Percentiles rank a stretch among this genome's conserved stretches.
These are phyloP conservation scores for Nebria ingens DNA, from an alignment of 1,140 invertebrate species.

Conservation along the genomic window DNA sequence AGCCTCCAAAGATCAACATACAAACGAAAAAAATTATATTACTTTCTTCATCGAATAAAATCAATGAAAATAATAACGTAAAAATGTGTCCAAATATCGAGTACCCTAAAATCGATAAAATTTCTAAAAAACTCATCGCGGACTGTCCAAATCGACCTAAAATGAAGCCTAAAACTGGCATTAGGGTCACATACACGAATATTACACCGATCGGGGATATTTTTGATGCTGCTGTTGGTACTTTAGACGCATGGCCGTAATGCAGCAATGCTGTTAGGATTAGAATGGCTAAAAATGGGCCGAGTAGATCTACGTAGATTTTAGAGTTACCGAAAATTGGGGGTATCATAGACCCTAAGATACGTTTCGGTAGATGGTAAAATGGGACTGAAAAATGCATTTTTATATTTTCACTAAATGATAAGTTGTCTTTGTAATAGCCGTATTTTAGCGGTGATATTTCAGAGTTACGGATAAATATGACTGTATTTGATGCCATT, in stretches of 20 bases:
- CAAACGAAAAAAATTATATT: conserved; percentile 35
- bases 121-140: conserved; percentile 30
- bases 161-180: conserved; percentile 30
- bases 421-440: neutral
- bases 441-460: conserved; percentile 13
- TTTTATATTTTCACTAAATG: conserved; percentile 15
- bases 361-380: conserved; percentile 29
- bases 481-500: conserved; percentile 23
- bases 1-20: conserved; percentile 35
- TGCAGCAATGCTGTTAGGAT: conserved; percentile 28
- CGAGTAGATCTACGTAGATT: conserved; percentile 36
- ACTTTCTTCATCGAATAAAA: conserved; percentile 33
- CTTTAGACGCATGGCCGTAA: conserved; percentile 33
- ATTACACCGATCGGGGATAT: conserved; percentile 28
- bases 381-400: conserved; percentile 26
- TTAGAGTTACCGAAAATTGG: conserved; percentile 26
- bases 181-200: conserved; percentile 26
- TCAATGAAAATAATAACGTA: conserved; percentile 31
- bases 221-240: conserved; percentile 16
- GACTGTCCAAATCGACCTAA: conserved; percentile 29
- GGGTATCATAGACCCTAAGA: conserved; percentile 34
- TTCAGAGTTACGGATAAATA: conserved; percentile 21
- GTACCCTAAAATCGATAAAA: conserved; percentile 37
- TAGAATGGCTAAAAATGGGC: conserved; percentile 33
- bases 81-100: conserved; percentile 39